Evolutionary conservation across 2,797 vertebrate genomes (phyloP).

Genomic region (Petrocephalus sullivani): DNA sequence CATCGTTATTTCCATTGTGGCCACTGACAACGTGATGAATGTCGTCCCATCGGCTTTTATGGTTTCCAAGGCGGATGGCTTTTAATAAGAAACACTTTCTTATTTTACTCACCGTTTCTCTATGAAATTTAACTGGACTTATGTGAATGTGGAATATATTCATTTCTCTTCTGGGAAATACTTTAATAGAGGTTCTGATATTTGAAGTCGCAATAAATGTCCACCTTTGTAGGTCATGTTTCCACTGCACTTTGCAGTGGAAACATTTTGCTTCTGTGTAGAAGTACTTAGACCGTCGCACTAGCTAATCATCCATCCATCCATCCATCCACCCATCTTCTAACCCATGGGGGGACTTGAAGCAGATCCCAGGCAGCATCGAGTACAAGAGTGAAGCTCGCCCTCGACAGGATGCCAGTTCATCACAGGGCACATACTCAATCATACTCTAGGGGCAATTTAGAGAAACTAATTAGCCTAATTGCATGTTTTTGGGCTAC

Average conservation of each 20-base stretch:
- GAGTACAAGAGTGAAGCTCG: not conserved
- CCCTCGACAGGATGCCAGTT: not conserved
- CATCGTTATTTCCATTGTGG: not conserved
- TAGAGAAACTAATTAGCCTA: not conserved
- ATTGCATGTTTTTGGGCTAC: not conserved
- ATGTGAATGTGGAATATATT: not conserved
- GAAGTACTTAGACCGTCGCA: too few species aligned
- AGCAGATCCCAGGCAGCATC: not conserved
- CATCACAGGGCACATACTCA: not conserved
- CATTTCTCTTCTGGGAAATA: not conserved
- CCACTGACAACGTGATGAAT: not conserved
- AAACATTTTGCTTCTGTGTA: not conserved
- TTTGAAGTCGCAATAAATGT: conserved; percentile 6
- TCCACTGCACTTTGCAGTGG: not conserved
- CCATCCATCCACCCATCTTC: not conserved
- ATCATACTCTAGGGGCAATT: not conserved
- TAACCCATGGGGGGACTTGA: not conserved
- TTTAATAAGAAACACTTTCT: not conserved
- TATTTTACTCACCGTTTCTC: not conserved
- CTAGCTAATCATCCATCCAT: not conserved
- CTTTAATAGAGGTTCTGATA: not conserved
- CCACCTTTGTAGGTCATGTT: not conserved
- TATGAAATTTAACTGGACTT: conserved; percentile 10
- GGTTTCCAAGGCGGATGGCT: not conserved
- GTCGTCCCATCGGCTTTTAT: not conserved